Evolutionary conservation across 1,140 invertebrate species (phyloP), one percentile per base, ranked within the genome.

Genomic region (Ips typographus): DNA sequence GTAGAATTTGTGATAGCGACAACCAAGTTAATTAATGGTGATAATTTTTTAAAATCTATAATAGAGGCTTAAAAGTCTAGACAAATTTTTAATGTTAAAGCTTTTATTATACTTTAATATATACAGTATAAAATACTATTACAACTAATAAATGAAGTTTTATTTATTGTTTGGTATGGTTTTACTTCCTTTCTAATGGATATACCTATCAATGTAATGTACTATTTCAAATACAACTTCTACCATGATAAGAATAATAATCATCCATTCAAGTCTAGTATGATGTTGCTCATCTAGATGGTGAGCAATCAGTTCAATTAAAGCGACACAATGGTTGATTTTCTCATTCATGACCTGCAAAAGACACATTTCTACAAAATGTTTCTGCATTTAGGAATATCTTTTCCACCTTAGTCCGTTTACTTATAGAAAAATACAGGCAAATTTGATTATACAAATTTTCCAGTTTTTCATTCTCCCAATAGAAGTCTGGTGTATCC

Each of bases 401-500:
- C 22, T 37, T 53, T 56, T 73, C 77, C 82, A 91, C 90, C 79
- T 85, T 90, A 39, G 95, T 97, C 63, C 96, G 84, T 75, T 92
- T 88, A 0, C 86, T 80, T 60, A 98, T 94, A 75, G 87, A 92
- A 72, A 98, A 92, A 83, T 97, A 92, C 37, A 85, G 85, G 68
- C 90, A 93, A 0, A 89, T 91, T 76, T 90, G 88, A 58, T 88
- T 84, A 78, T 96, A 98, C 0, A 98, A 80, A 0, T 77, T 82
- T 84, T 97, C 95, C 3, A 98, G 83, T 47, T 91, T 84, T 75
- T 96, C 93, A 59, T 93, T 86, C 74, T 98, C 95, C 96, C 96
- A 98, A 79, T 98, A 98, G 81, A 98, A 98, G 82, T 98, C 96
- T 0, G 96, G 96, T 0, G 92, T 94, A 79, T 98, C 95, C 49